Conservation (phyloP, 35 echinoderm and acorn worm species). For the Eucidaris tribuloides region DNA sequence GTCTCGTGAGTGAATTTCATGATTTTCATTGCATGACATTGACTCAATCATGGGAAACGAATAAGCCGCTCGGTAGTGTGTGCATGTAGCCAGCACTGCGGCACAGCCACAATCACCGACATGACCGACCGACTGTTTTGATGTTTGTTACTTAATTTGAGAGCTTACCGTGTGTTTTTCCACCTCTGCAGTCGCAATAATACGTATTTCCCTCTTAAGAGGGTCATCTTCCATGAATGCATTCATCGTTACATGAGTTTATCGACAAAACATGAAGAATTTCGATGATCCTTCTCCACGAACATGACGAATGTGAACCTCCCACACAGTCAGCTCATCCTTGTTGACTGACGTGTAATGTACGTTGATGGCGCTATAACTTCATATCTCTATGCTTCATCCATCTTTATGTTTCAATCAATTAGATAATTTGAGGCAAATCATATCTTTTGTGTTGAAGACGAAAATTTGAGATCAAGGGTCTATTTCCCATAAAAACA, state of each 20-base stretch:
- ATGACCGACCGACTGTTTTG: neutral
- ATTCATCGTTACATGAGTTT: neutral
- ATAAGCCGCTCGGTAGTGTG: neutral
- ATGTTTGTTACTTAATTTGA: neutral
- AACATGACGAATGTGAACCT: too few species aligned
- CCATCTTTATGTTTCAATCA: too few species aligned
- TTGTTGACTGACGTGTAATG: too few species aligned
- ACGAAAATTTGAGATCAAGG: too few species aligned
- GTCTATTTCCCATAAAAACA: too few species aligned
- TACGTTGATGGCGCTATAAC: too few species aligned
- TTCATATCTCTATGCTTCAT: too few species aligned
- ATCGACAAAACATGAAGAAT: too few species aligned
- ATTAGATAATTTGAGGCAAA: too few species aligned
- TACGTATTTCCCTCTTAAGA: conserved; percentile 27
- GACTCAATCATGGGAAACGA: neutral
- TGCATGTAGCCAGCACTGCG: neutral
- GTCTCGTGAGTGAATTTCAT: neutral
- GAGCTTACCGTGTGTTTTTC: conserved; percentile 75
- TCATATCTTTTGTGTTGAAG: too few species aligned
- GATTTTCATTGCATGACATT: neutral
- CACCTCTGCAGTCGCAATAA: conserved; percentile 57
- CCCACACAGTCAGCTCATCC: too few species aligned
- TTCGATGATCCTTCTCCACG: too few species aligned
- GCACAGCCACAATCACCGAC: neutral
- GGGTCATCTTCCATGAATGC: neutral